phyloP scores from a whole-genome alignment of 2,113 vertebrate species.

The human (Homo sapiens) region DNA sequence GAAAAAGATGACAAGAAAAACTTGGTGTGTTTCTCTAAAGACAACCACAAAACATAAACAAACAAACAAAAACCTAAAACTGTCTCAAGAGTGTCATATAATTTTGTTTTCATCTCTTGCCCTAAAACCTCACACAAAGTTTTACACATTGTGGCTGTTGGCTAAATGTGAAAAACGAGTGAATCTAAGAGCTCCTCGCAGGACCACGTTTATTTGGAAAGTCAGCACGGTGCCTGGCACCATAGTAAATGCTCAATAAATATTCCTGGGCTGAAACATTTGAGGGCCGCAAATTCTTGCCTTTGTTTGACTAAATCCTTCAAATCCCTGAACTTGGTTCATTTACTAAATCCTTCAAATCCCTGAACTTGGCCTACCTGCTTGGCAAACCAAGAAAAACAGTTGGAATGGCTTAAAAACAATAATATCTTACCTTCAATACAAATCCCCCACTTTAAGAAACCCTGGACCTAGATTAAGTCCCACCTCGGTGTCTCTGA shows the following conservation, averaged over 20 bases:
- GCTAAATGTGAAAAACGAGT: background rate
- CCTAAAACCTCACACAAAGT: background rate
- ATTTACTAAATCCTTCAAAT: no score
- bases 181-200: background rate
- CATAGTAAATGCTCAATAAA: fast-evolving
- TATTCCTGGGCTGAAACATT: background rate
- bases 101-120: background rate
- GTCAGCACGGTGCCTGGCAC: background rate
- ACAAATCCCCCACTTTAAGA: no score
- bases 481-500: background rate
- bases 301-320: background rate
- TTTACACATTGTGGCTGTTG: background rate
- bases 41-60: background rate
- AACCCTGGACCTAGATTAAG: background rate
- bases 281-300: background rate
- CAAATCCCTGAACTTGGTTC: background rate
- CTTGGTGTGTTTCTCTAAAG: background rate
- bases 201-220: background rate
- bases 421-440: background rate
- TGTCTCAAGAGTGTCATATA: background rate
- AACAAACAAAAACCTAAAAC: background rate
- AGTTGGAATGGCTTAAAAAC: background rate
- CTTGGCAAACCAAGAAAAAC: background rate
- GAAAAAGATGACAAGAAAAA: background rate
- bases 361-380: background rate